A percentile compares a stretch with the other conserved stretches of the same genome.
These are phyloP conservation scores for Tragelaphus strepsiceros DNA, from an alignment of 2,113 vertebrate species.

Conservation along the genomic window DNA sequence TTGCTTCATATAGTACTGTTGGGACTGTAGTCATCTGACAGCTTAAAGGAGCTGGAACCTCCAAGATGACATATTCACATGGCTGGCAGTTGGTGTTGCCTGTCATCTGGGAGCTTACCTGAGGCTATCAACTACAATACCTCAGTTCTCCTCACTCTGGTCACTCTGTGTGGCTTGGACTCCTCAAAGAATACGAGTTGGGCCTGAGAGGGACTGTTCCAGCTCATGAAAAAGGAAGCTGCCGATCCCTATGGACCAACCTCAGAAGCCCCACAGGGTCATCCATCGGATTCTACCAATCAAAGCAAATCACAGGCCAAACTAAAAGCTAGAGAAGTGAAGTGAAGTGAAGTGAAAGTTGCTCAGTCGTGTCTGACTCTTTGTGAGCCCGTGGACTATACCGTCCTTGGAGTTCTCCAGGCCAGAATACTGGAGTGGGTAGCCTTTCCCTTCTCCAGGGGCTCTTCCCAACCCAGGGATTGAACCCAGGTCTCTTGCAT, in stretches of 20 bases:
- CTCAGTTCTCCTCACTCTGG: background rate
- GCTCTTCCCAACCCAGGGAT: background rate
- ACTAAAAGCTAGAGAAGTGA: background rate
- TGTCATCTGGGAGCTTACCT: background rate
- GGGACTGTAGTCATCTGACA: background rate
- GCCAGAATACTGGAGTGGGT: background rate
- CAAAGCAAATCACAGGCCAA: background rate
- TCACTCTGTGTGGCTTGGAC: background rate
- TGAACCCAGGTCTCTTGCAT: background rate
- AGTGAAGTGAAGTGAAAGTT: background rate
- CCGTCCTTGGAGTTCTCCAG: background rate
- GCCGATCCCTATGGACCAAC: rapidly evolving
- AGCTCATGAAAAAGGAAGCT: background rate
- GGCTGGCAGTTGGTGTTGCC: background rate
- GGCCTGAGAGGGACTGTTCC: background rate
- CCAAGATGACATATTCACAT: background rate
- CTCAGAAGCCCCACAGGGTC: background rate
- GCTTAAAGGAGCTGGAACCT: background rate
- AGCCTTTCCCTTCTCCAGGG: background rate
- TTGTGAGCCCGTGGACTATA: background rate
- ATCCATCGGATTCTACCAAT: background rate
- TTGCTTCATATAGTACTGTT: background rate
- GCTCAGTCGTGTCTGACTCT: rapidly evolving
- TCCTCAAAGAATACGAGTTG: background rate
- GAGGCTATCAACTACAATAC: background rate